Conservation (phyloP, 1,140 invertebrate genomes). For the Temnothorax longispinosus region DNA sequence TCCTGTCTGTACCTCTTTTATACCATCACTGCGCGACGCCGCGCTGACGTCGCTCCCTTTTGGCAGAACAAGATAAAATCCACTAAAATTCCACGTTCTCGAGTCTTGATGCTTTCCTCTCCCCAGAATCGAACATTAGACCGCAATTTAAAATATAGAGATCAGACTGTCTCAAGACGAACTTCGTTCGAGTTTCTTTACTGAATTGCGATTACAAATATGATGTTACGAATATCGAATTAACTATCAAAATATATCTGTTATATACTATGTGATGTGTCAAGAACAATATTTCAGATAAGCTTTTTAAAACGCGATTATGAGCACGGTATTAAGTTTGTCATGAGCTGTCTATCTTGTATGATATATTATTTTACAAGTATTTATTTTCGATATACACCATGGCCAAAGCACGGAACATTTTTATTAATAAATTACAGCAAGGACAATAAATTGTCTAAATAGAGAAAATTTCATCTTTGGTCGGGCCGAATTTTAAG, state of each 20-base stretch:
- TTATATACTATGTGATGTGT: neutral
- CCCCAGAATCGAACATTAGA: neutral
- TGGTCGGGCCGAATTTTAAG: no score
- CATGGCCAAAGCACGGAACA: neutral
- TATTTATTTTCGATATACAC: neutral
- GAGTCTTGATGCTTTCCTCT: constrained; percentile 24
- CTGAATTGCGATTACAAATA: neutral
- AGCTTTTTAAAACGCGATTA: neutral
- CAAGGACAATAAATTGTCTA: no score
- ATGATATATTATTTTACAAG: neutral
- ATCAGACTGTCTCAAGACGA: neutral
- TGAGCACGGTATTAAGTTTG: neutral
- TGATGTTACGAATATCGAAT: neutral
- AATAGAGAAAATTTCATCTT: no score
- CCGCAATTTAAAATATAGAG: neutral
- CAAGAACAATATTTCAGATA: neutral
- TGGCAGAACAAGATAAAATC: constrained; percentile 39
- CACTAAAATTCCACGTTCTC: constrained; percentile 17
- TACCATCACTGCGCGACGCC: neutral
- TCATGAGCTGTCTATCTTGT: neutral
- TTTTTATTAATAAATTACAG: neutral
- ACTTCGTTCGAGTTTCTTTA: neutral
- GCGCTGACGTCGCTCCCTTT: neutral
- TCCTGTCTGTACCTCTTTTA: neutral
- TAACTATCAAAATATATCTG: neutral